These are phyloP conservation scores for Eremophila alpestris DNA, from an alignment of 2,797 vertebrate species.

Conservation along the genomic window DNA sequence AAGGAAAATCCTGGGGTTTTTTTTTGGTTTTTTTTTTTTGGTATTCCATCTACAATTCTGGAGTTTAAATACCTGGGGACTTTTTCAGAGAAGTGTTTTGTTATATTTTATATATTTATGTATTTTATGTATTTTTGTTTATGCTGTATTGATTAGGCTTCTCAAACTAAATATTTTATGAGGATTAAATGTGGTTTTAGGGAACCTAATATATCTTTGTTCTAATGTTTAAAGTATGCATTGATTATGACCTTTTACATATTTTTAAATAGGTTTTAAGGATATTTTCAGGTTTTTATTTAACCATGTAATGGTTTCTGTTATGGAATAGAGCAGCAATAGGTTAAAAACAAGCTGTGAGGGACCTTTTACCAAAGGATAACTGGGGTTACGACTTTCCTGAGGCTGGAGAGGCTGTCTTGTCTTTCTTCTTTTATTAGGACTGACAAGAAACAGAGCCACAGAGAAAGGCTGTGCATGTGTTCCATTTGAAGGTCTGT, in stretches of 20 bases:
- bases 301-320: not conserved
- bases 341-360: not conserved
- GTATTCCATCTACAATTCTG: not conserved
- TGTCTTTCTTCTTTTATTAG: not conserved
- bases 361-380: not conserved
- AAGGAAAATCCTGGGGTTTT: not conserved
- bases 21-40: not conserved
- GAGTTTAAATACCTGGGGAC: not conserved
- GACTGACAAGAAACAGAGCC: slow-evolving; percentile 11
- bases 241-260: not conserved
- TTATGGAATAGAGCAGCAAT: not conserved
- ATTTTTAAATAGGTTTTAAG: not conserved
- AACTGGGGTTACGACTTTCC: not conserved
- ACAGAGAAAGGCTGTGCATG: not conserved
- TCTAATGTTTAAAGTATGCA: not conserved
- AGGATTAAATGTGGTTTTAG: not conserved
- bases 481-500: not conserved
- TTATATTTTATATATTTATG: not conserved
- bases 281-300: not conserved
- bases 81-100: not conserved
- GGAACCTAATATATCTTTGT: not conserved
- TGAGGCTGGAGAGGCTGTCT: not conserved
- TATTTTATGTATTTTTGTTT: not conserved
- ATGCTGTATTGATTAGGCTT: not conserved
- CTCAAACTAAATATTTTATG: not conserved